phyloP scores from a whole-genome alignment of 2,113 vertebrate species.

The Nicator chloris region DNA sequence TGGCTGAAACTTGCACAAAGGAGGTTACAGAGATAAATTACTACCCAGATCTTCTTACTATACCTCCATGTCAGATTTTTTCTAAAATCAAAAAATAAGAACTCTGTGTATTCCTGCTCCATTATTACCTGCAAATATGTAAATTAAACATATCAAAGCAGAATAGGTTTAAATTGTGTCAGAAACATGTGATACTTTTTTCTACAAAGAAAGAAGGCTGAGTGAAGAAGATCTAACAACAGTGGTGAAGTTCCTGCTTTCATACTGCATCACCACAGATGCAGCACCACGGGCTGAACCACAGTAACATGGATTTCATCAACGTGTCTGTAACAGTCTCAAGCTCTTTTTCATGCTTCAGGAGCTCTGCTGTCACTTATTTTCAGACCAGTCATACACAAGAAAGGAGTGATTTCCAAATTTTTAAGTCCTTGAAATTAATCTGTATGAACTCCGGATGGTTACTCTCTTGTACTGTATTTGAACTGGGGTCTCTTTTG shows the following conservation, averaged over 20 bases:
- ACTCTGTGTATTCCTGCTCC: not conserved
- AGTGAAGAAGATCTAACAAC: not conserved
- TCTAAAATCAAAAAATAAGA: not conserved
- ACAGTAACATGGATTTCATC: not conserved
- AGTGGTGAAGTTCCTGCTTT: not conserved
- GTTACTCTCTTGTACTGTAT: not conserved
- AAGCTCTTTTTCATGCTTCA: not conserved
- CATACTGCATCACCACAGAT: not conserved
- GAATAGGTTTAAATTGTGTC: not conserved
- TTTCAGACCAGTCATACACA: not conserved
- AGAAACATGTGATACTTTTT: not conserved
- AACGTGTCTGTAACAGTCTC: not conserved
- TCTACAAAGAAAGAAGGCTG: not conserved
- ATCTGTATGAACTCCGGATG: not conserved
- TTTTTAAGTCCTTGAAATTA: not conserved
- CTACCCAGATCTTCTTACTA: not conserved
- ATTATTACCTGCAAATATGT: not conserved
- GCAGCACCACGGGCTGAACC: not conserved
- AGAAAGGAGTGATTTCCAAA: not conserved
- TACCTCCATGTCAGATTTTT: not conserved
- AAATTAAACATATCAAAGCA: not conserved
- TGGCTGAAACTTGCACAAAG: conserved; percentile 9
- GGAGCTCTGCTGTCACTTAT: not conserved
- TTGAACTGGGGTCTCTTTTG: not conserved
- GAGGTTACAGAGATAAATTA: conserved; percentile 36